Percentiles rank a stretch among this genome's conserved stretches.
These are phyloP conservation scores for Hirundo rustica DNA, from an alignment of 2,797 vertebrate species.

Conservation along the genomic window DNA sequence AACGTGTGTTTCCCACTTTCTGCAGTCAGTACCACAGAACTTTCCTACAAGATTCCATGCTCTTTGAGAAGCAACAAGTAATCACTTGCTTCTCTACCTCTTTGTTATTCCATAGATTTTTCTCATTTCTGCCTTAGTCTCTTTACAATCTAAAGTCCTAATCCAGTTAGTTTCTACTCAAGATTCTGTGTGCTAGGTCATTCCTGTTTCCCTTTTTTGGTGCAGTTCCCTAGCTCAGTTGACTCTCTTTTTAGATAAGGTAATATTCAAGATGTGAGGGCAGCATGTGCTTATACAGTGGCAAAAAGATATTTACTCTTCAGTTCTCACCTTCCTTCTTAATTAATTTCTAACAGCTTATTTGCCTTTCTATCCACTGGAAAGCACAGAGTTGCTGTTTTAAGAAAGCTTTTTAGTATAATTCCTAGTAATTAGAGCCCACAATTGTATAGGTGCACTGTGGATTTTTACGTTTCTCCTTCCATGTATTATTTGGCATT, in stretches of 20 bases:
- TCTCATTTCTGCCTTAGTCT: not conserved
- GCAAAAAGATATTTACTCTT: not conserved
- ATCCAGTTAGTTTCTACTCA: not conserved
- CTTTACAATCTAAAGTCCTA: not conserved
- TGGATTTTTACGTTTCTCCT: not conserved
- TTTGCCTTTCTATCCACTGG: not conserved
- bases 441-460: not conserved
- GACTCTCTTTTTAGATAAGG: not conserved
- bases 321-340: not conserved
- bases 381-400: not conserved
- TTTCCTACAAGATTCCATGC: not conserved
- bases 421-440: not conserved
- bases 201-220: not conserved
- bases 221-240: not conserved
- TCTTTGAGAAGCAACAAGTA: not conserved
- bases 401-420: not conserved
- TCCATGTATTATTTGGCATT: rapidly evolving
- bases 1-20: not conserved
- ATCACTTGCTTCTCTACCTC: not conserved
- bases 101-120: not conserved
- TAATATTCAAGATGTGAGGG: not conserved
- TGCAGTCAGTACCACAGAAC: not conserved
- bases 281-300: not conserved
- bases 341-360: not conserved
- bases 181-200: not conserved